Conservation (phyloP, 1,140 invertebrate species). For the Eubasilissa regina region DNA sequence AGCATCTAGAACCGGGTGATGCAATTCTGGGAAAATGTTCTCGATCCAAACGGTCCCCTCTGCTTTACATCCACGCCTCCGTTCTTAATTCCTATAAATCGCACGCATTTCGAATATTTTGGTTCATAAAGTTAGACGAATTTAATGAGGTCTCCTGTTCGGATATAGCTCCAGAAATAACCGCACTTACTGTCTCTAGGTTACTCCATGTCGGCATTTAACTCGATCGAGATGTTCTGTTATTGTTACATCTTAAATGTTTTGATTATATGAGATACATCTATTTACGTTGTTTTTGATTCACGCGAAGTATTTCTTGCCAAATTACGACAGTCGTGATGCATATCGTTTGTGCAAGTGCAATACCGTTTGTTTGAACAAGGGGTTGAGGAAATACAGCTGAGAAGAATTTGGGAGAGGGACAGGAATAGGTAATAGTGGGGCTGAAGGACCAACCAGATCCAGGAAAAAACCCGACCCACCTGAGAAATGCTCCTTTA, state of each 20-base stretch:
- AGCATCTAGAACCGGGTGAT: constrained; percentile 16
- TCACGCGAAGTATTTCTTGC: too few relatives aligned
- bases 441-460: too few relatives aligned
- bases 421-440: too few relatives aligned
- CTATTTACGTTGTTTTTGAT: too few relatives aligned
- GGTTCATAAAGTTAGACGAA: constrained; percentile 35
- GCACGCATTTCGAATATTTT: constrained; percentile 42
- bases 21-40: constrained; percentile 25
- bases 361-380: too few relatives aligned
- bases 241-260: background rate
- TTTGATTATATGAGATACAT: too few relatives aligned
- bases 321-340: too few relatives aligned
- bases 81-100: constrained; percentile 33
- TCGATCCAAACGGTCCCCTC: constrained; percentile 19
- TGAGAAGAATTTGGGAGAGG: too few relatives aligned
- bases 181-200: constrained; percentile 10
- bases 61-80: constrained; percentile 34
- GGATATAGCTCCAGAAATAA: background rate
- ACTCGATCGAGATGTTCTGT: background rate
- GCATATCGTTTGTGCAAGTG: too few relatives aligned
- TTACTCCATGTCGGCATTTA: background rate
- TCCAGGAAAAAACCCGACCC: too few relatives aligned
- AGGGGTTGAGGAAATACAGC: too few relatives aligned
- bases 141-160: constrained; percentile 32
- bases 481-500: too few relatives aligned